Evolutionary conservation across 1,140 invertebrate genomes (phyloP).

Genomic region (Tenebrio molitor): DNA sequence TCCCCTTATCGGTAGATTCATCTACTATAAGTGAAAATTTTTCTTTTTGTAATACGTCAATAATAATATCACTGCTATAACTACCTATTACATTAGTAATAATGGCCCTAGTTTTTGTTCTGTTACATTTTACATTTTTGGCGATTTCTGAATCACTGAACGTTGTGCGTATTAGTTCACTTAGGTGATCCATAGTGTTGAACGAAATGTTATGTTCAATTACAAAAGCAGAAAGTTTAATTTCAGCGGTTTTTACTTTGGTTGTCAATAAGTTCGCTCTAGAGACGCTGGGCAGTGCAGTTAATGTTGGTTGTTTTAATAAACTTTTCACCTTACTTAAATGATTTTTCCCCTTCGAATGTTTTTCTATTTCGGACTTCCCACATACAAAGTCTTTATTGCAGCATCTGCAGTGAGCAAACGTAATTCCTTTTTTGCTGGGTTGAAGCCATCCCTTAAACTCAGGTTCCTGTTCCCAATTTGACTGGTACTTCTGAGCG

Average conservation of each 20-base stretch:
- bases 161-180: conserved; percentile 46
- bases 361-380: conserved; percentile 41
- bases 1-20: conserved; percentile 46
- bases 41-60: too few species aligned
- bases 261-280: conserved; percentile 26
- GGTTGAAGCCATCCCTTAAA: conserved; percentile 37
- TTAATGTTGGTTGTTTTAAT: neutral
- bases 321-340: neutral
- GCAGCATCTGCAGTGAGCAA: conserved; percentile 21
- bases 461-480: conserved; percentile 21
- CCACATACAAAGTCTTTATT: conserved; percentile 39
- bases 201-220: conserved; percentile 57
- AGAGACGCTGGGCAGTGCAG: conserved; percentile 6
- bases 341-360: conserved; percentile 4
- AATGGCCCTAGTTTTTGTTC: conserved; percentile 46
- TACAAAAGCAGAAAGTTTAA: conserved; percentile 52
- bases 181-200: conserved; percentile 52
- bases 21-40: conserved; percentile 49
- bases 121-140: conserved; percentile 46
- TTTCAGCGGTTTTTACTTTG: conserved; percentile 52
- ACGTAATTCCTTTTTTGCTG: conserved; percentile 26
- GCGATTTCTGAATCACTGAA: conserved; percentile 53
- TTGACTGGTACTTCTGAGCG: conserved; percentile 18
- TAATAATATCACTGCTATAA: conserved; percentile 31
- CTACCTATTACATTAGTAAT: conserved; percentile 48